Evolutionary conservation across 1,140 invertebrate genomes (phyloP).

Genomic region (Drosophila sturtevanti): DNA sequence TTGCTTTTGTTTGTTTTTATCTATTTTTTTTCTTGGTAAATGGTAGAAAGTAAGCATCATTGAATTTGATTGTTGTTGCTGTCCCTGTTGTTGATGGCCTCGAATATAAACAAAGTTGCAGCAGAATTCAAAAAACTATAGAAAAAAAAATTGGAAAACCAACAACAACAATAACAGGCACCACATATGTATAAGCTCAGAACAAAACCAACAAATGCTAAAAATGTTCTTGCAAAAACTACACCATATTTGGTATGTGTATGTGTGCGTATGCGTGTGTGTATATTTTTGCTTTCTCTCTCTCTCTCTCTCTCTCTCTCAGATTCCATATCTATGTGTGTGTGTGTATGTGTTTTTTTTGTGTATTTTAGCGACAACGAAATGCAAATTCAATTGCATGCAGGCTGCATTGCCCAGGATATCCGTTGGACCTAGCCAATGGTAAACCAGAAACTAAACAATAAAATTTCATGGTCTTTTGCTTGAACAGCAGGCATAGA

Average conservation of each 20-base stretch:
- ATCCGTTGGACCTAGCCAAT: slow-evolving; percentile 66
- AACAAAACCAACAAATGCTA: slow-evolving; percentile 56
- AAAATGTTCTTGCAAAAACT: slow-evolving; percentile 61
- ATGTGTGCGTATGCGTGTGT: too few relatives aligned
- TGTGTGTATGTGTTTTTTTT: slow-evolving; percentile 36
- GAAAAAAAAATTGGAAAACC: too few relatives aligned
- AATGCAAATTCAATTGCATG: slow-evolving; percentile 79
- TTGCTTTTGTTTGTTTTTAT: too few relatives aligned
- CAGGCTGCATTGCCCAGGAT: slow-evolving; percentile 63
- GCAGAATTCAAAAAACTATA: slow-evolving; percentile 51
- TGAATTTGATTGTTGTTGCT: slow-evolving; percentile 60
- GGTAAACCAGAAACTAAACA: slow-evolving; percentile 74
- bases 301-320: too few relatives aligned
- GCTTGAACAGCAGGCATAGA: slow-evolving; percentile 27
- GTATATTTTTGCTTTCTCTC: slow-evolving; percentile 5
- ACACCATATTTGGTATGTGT: slow-evolving; percentile 47
- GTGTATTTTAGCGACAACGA: slow-evolving; percentile 46
- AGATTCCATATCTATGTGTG: too few relatives aligned
- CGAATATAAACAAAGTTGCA: slow-evolving; percentile 39
- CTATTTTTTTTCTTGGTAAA: slow-evolving; percentile 11
- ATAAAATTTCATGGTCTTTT: slow-evolving; percentile 63
- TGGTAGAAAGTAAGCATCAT: slow-evolving; percentile 49
- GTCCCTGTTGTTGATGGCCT: slow-evolving; percentile 27
- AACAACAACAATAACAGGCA: slow-evolving; percentile 5
- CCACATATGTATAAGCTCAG: not conserved